Percentiles rank a stretch among this genome's conserved stretches.
phyloP scores from a whole-genome alignment of 2,888 invertebrate genomes.

The Sylvicola fuscatus region DNA sequence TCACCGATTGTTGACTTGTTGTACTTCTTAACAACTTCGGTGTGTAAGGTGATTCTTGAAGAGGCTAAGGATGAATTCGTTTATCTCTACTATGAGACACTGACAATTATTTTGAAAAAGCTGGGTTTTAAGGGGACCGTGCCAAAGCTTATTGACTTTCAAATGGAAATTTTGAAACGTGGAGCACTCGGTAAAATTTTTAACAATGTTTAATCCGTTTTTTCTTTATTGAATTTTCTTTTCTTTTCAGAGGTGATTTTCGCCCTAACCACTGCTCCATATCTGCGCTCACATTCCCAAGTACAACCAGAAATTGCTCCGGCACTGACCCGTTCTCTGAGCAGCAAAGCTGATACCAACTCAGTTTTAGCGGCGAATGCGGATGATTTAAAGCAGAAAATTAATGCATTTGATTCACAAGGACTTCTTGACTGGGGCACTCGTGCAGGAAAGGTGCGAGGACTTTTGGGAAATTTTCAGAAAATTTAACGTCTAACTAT shows the following conservation, averaged over 20 bases:
- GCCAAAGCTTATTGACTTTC: conserved; percentile 6
- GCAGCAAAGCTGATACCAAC: conserved; percentile 1
- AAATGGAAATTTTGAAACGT: conserved; percentile 6
- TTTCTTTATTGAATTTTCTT: neutral
- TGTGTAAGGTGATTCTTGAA: conserved; percentile 3
- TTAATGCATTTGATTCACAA: conserved; percentile 4
- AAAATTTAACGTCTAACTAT: neutral
- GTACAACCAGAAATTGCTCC: conserved; percentile 6
- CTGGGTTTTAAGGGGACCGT: conserved; percentile 5
- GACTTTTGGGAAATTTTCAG: conserved; percentile 2
- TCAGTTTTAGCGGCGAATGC: neutral
- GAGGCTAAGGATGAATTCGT: conserved; percentile 6
- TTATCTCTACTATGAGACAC: conserved; percentile 6
- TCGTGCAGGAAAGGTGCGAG: conserved; percentile 3
- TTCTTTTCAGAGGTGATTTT: conserved; percentile 5
- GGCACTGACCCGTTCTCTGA: conserved; percentile 2
- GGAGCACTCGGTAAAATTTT: conserved; percentile 4
- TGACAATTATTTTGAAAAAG: conserved; percentile 4
- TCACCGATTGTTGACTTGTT: conserved; percentile 7
- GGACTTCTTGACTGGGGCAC: conserved; percentile 6
- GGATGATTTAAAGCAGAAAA: conserved; percentile 2
- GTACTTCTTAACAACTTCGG: conserved; percentile 7
- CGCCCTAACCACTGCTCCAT: conserved; percentile 5
- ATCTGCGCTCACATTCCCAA: conserved; percentile 4
- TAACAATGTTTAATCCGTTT: no score